These are phyloP conservation scores for Rhinophrynus dorsalis DNA, from an alignment of 2,797 vertebrate genomes.

Conservation along the genomic window DNA sequence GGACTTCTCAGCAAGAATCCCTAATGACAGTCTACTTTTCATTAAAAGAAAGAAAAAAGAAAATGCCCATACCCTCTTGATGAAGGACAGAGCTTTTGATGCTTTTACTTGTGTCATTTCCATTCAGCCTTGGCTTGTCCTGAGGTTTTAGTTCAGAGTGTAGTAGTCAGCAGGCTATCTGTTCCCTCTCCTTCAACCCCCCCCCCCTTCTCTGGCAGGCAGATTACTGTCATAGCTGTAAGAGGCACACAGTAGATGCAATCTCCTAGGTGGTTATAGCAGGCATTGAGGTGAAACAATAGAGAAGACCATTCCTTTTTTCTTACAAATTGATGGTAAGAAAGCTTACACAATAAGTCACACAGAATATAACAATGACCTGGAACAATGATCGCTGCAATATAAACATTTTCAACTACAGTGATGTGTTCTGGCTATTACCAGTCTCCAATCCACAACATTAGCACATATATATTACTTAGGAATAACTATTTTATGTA, in stretches of 20 bases:
- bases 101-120: constrained; percentile 57
- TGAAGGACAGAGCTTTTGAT: constrained; percentile 73
- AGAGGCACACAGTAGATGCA: constrained; percentile 64
- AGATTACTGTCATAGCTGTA: constrained; percentile 69
- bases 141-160: constrained; percentile 66
- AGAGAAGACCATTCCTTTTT: constrained; percentile 61
- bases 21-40: constrained; percentile 68
- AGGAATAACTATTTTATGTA: too few species aligned
- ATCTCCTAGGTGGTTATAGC: constrained; percentile 65
- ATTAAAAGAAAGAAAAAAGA: constrained; percentile 39
- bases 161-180: constrained; percentile 61
- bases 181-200: constrained; percentile 19
- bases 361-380: constrained; percentile 16
- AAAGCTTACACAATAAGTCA: constrained; percentile 50
- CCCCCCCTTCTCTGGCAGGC: constrained; percentile 53
- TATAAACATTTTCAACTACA: constrained; percentile 52
- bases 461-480: constrained; percentile 58
- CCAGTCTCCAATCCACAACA: constrained; percentile 55
- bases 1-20: constrained; percentile 67
- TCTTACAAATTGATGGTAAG: constrained; percentile 73
- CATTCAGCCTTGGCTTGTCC: constrained; percentile 71
- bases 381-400: neutral
- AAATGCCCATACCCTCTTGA: constrained; percentile 60
- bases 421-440: constrained; percentile 52
- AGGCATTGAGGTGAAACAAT: constrained; percentile 64